Base-by-base conservation (phyloP, 2,797 vertebrate species). In the Cynopterus sphinx region DNA sequence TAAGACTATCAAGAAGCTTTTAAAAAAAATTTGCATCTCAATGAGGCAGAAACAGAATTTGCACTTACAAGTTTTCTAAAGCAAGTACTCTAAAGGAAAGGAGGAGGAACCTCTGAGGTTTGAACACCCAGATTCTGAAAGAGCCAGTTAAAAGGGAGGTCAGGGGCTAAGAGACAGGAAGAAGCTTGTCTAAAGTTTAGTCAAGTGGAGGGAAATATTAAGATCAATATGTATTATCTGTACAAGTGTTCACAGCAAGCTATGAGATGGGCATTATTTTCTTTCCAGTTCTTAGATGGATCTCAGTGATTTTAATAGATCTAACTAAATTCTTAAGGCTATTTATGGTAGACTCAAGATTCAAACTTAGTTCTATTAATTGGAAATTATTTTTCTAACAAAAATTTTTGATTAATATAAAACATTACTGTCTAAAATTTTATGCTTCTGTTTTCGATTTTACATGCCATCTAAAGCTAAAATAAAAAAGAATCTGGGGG, bases 351-450 rank as follows among this genome's bases (percentile, higher is more conserved):
- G 63, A 71, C 39, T 4, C n/a, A 78, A 57, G 22, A 21, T 75
- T 93, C 10, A 73, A 68, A 65, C 2, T 51, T 84, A 63, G 2
- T 73, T 89, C 5, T 93, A 24, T 51, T 36, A 53, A 59, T 24
- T 73, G 7, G 2, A 68, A 83, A 71, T 36, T 67, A n/a, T 63
- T 73, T 39, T 46, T 21, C 73, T 88, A 63, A 65, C 4, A 26
- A 87, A 90, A 59, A 26, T 16, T 65, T 93, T 87, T 41, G 0
- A 93, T 85, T 39, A 92, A 73, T 82, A 51, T 77, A 73, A 90
- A 93, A 53, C 15, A 87, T 84, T 71, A 15, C 33, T 82, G 0
- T 87, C 6, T 77, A 41, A 79, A 73, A 78, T 57, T 51, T 65
- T 2, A 51, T 86, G 9, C 22, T 78, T 89, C 21, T 59, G 26